A percentile compares a stretch with the other conserved stretches of the same genome.
phyloP scores from a whole-genome alignment of 2,888 invertebrate genomes.

The Pristionchus arcanus region DNA sequence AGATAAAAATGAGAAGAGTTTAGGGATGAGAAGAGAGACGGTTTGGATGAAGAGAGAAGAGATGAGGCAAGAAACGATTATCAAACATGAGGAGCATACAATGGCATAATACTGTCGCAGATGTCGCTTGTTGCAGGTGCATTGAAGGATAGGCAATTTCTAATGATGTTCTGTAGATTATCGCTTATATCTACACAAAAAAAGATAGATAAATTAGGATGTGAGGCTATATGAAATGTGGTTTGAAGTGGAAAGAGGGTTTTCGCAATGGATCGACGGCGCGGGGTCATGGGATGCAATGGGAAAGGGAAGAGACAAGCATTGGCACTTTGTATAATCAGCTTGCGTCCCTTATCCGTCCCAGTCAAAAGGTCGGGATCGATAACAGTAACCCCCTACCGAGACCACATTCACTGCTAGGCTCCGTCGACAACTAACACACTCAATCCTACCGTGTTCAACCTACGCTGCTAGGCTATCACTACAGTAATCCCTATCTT shows the following conservation, averaged over 20 bases:
- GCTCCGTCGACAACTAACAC: too few species aligned
- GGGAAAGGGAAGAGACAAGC: background rate
- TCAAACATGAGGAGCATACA: constrained; percentile 4
- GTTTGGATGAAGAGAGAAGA: constrained; percentile 28
- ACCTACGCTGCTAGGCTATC: too few species aligned
- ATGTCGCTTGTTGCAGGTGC: too few species aligned
- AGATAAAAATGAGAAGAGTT: constrained; percentile 24
- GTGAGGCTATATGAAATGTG: background rate
- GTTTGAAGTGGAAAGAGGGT: background rate
- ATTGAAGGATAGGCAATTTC: too few species aligned
- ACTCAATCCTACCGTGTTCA: too few species aligned
- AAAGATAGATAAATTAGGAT: background rate
- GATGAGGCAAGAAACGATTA: background rate
- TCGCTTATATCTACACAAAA: background rate
- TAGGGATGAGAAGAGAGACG: background rate
- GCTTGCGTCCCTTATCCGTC: too few species aligned
- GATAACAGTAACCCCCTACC: background rate
- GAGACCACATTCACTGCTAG: too few species aligned
- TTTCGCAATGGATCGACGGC: background rate
- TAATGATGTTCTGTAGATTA: too few species aligned
- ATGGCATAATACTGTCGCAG: constrained; percentile 1
- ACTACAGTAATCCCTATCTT: too few species aligned
- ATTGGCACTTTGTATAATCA: constrained; percentile 25
- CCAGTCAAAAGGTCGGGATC: constrained; percentile 31
- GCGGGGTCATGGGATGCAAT: constrained; percentile 25